Base-by-base conservation (phyloP, 2,797 vertebrate genomes). In the Coregonus sp. region DNA sequence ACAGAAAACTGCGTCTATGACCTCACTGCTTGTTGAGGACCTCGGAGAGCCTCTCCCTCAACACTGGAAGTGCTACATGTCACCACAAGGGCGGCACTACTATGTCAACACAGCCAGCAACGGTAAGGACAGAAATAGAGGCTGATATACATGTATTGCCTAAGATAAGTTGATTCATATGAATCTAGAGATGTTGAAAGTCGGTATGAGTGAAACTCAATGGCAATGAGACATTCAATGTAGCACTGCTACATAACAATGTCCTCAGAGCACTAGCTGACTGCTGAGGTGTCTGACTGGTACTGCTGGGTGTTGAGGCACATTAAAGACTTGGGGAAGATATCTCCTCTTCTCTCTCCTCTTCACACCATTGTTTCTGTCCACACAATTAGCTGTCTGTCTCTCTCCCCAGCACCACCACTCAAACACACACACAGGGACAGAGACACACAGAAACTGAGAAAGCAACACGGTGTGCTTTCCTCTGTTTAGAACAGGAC, bases 41-140 rank as follows among this genome's bases (percentile, higher is more conserved):
- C 90, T 89, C 81, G 87, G 90, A 89, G 4, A 86, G 81, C 86
- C 95, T 31, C 95, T 99, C 56, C 98, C 98, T 61, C 94, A 94
- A 0, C 96, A 97, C 67, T 99, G 98, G 98, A 97, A 93, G 73
- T 96, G 96, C 93, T 99, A 98, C 91, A 94, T 97, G 95, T 99
- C 97, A 25, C 96, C 97, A 25, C 97, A 99, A 86, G 98, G 98
- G 2, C 93, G 93, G 67, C 94, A 91, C 75, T 99, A 99, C 91
- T 99, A 99, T 9, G 98, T 99, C 89, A 99, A 99, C 94, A 96
- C 96, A 63, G 82, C 94, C 82, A 99, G 93, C 75, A 98, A 98
- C 12, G 98, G 98, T 99, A 91, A 96, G 96, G 61, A 47, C 11
- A 15, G 37, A 74, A n/a, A 69, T 31, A 31, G 18, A n/a, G 14